phyloP scores from a whole-genome alignment of 2,797 vertebrate species.

The Gymnoscopelus microlampas region DNA sequence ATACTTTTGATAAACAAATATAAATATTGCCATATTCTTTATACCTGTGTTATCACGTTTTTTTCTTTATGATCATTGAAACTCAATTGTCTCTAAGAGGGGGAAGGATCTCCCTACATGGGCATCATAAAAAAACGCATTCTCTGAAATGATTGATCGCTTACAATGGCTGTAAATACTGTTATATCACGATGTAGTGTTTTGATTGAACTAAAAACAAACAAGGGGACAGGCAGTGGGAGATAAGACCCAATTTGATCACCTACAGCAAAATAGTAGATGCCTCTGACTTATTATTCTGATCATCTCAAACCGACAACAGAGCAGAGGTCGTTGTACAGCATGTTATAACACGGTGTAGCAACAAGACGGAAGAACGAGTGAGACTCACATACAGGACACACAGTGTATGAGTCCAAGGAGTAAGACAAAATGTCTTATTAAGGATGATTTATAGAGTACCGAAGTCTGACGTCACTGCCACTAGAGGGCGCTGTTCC shows the following conservation, averaged over 20 bases:
- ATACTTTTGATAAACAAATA: no score
- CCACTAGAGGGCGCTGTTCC: no score
- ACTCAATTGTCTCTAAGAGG: no score
- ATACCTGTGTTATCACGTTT: no score
- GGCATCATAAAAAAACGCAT: neutral
- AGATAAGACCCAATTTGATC: slow-evolving; percentile 47
- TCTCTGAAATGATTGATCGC: neutral
- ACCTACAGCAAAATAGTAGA: slow-evolving; percentile 60
- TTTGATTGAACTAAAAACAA: slow-evolving; percentile 28
- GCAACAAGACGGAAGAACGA: slow-evolving; percentile 67
- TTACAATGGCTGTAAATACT: neutral
- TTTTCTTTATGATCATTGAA: no score
- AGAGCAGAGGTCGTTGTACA: slow-evolving; percentile 77
- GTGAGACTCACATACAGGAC: slow-evolving; percentile 58
- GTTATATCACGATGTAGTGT: neutral
- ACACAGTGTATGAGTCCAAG: slow-evolving; percentile 78
- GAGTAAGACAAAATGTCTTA: slow-evolving; percentile 57
- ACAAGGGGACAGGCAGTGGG: slow-evolving; percentile 30
- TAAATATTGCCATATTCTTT: no score
- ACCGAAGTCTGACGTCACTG: no score
- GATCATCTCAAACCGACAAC: slow-evolving; percentile 82
- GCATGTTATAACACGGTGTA: slow-evolving; percentile 72
- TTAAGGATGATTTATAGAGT: no score
- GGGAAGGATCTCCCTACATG: neutral
- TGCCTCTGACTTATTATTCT: slow-evolving; percentile 80